Evolutionary conservation across 1,140 invertebrate genomes (phyloP), one percentile per base, ranked within the genome.

Genomic region (Gonioctena quinquepunctata): DNA sequence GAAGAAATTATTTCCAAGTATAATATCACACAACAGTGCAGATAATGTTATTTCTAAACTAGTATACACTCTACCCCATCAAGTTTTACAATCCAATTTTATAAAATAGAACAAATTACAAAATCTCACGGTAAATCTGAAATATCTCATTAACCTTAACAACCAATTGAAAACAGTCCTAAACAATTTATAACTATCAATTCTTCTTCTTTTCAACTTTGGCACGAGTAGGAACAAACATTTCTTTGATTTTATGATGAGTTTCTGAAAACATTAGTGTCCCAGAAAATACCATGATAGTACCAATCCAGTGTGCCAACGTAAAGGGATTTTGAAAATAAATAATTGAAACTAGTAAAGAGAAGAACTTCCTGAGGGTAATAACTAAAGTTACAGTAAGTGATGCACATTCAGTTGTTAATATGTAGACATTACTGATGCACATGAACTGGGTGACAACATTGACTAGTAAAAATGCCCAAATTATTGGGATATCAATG

Each of bases 261-360:
- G 95, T 75, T 83, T 96, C 94, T 0, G 93, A 93, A 80, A 99
- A 99, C 61, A 99, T 90, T 19, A 98, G 81, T 5, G 97, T 99
- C 4, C 98, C 97, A 22, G 90, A 80, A 83, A 99, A 99, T 0
- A 99, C 97, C 33, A 97, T 83, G 4, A 90, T 68, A 0, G 97
- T 96, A 21, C 97, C 97, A 50, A 95, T 78, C 96, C 97, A 99
- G 82, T 99, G 98, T 54, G 88, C 88, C 0, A 91, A 2, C 0
- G 96, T 99, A 80, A 99, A 99, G 2, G 93, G 90, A 87, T 99
- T 99, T 70, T 91, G 86, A 82, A 99, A 99, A 81, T 98, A 99
- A 33, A 96, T 78, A 76, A 99, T 98, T 1, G 97, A 99, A 80
- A 99, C 93, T 16, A 99, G 83, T 49, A 99, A 85, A 7, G 96